A percentile compares a stretch with the other conserved stretches of the same genome.
Conservation (phyloP, 2,113 vertebrate species). For the Uria aalge region DNA sequence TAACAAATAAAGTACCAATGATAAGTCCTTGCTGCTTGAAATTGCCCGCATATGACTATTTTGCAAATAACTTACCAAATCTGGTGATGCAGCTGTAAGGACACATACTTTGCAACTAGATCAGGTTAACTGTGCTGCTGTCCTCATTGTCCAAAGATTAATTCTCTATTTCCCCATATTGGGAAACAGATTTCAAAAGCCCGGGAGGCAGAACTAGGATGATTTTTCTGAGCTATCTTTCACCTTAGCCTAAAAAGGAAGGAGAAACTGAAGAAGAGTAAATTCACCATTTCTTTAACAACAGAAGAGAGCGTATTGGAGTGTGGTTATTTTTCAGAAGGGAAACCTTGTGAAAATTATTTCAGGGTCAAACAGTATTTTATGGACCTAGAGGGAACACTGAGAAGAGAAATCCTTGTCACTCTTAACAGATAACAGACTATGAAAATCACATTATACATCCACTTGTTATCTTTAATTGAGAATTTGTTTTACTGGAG, state of each 20-base stretch:
- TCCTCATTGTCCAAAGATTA: background rate
- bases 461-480: constrained; percentile 2
- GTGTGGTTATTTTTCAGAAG: background rate
- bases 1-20: background rate
- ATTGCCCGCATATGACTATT: background rate
- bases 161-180: background rate
- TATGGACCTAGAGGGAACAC: background rate
- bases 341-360: constrained; percentile 1
- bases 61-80: background rate
- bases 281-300: background rate
- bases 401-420: background rate
- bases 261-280: background rate
- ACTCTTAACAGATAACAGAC: background rate
- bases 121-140: background rate
- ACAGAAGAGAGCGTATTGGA: background rate
- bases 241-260: background rate
- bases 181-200: background rate
- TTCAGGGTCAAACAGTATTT: constrained; percentile 21
- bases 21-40: background rate
- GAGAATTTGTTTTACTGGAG: background rate
- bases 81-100: background rate
- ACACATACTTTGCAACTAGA: background rate
- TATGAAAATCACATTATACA: background rate
- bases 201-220: background rate
- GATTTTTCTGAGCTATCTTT: background rate